A percentile compares a stretch with the other conserved stretches of the same genome.
These are phyloP conservation scores for Drosophila auraria DNA, from an alignment of 1,140 invertebrate species.

Conservation along the genomic window DNA sequence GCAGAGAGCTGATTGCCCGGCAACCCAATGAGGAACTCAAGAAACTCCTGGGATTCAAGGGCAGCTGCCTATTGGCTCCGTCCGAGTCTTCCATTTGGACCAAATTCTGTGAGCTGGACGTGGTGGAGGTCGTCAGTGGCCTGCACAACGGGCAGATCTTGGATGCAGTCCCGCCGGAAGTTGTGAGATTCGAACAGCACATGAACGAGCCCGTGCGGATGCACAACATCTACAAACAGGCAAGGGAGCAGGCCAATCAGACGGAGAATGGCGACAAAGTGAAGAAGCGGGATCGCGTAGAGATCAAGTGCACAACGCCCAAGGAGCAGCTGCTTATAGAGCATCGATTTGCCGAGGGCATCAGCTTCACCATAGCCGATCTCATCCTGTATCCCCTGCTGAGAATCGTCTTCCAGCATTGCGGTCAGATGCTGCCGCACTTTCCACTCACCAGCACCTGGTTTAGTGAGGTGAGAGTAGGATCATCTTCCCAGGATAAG, in stretches of 20 bases:
- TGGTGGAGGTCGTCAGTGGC: constrained; percentile 80
- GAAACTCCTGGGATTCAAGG: constrained; percentile 90
- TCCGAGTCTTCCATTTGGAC: constrained; percentile 96
- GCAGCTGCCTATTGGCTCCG: constrained; percentile 91
- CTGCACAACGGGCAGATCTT: constrained; percentile 47
- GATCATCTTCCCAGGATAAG: background rate
- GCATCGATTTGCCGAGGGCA: constrained; percentile 94
- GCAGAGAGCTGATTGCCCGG: constrained; percentile 87
- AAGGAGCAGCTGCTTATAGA: constrained; percentile 87
- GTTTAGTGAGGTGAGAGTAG: constrained; percentile 85
- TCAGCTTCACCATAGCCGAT: constrained; percentile 93
- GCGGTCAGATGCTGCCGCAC: constrained; percentile 85
- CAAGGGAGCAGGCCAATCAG: constrained; percentile 85
- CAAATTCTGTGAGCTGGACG: constrained; percentile 95
- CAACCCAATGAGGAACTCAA: constrained; percentile 84
- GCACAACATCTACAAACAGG: constrained; percentile 94
- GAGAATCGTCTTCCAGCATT: constrained; percentile 88
- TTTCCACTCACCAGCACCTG: constrained; percentile 90
- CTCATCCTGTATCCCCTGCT: constrained; percentile 92
- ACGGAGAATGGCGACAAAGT: constrained; percentile 45
- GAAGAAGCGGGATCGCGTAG: constrained; percentile 65
- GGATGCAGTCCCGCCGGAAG: constrained; percentile 86
- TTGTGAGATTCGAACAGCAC: constrained; percentile 93
- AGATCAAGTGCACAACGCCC: constrained; percentile 84
- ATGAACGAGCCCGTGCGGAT: constrained; percentile 93